phyloP scores from a whole-genome alignment of 2,888 invertebrate species.

The Acholoe squamosa region DNA sequence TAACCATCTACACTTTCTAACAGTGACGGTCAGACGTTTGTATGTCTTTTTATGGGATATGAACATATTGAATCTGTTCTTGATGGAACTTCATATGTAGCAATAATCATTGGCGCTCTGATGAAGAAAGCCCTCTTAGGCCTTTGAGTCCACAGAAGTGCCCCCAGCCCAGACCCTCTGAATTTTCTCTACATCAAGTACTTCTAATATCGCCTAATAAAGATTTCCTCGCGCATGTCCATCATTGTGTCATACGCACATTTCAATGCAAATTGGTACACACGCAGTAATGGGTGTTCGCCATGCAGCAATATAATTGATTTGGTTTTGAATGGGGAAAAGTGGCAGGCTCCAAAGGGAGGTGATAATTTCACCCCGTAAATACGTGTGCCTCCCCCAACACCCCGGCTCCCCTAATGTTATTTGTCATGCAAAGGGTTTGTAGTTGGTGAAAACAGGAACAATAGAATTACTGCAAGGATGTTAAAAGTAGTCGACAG shows the following conservation, averaged over 20 bases:
- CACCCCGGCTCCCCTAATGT: not conserved
- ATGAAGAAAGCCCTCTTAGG: too few species aligned
- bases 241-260: not conserved
- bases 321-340: constrained; percentile 42
- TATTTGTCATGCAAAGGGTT: constrained; percentile 25
- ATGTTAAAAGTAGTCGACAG: not conserved
- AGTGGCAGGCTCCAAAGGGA: constrained; percentile 6
- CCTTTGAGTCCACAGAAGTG: not conserved
- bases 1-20: not conserved
- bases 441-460: constrained; percentile 1
- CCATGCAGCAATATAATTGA: constrained; percentile 43
- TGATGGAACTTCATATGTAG: not conserved
- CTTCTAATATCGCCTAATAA: not conserved
- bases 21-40: not conserved
- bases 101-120: too few species aligned
- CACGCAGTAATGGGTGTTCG: not conserved
- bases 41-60: constrained; percentile 2
- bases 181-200: not conserved
- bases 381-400: not conserved
- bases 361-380: constrained; percentile 28
- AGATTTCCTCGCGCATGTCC: not conserved
- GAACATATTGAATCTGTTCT: not conserved
- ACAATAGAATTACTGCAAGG: not conserved
- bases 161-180: not conserved
- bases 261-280: constrained; percentile 51